These are phyloP conservation scores for Panzeria rudis DNA, from an alignment of 2,888 invertebrate genomes.

Conservation along the genomic window DNA sequence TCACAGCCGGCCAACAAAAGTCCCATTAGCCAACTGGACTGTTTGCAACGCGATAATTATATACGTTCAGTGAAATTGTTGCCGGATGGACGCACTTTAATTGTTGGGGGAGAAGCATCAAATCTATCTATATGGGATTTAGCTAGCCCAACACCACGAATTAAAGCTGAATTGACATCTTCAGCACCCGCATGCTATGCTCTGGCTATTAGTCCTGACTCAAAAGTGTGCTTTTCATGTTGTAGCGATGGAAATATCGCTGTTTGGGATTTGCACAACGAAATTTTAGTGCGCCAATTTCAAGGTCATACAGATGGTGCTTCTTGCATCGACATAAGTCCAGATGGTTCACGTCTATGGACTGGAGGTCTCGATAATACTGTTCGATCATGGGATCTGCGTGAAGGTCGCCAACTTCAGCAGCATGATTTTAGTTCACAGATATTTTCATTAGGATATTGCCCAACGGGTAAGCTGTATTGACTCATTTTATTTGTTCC, in stretches of 20 bases:
- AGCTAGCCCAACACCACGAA: conserved; percentile 94
- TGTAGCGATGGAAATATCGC: conserved; percentile 99
- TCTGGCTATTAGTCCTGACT: conserved; percentile 97
- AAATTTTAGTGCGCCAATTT: conserved; percentile 95
- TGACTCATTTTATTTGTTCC: background rate
- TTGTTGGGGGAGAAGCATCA: conserved; percentile 98
- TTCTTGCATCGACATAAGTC: conserved; percentile 98
- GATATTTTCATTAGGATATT: conserved; percentile 94
- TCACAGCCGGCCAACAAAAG: conserved; percentile 90
- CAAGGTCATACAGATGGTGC: conserved; percentile 99
- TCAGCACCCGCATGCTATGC: conserved; percentile 99
- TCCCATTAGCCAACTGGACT: conserved; percentile 93
- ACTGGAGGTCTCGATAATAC: conserved; percentile 98
- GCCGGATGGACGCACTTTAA: conserved; percentile 95
- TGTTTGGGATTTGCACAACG: conserved; percentile 97
- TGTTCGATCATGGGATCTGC: conserved; percentile 97
- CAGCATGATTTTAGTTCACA: conserved; percentile 98
- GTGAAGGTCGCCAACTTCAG: conserved; percentile 96
- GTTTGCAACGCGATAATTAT: conserved; percentile 97
- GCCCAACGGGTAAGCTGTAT: conserved; percentile 90
- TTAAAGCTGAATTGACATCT: conserved; percentile 94
- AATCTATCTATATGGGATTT: conserved; percentile 98
- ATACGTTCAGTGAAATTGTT: conserved; percentile 97
- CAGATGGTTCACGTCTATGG: conserved; percentile 94
- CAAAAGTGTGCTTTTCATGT: conserved; percentile 99